Evolutionary conservation across 2,113 vertebrate genomes (phyloP), one percentile per base, ranked within the genome.

Genomic region (Oncorhynchus keta): DNA sequence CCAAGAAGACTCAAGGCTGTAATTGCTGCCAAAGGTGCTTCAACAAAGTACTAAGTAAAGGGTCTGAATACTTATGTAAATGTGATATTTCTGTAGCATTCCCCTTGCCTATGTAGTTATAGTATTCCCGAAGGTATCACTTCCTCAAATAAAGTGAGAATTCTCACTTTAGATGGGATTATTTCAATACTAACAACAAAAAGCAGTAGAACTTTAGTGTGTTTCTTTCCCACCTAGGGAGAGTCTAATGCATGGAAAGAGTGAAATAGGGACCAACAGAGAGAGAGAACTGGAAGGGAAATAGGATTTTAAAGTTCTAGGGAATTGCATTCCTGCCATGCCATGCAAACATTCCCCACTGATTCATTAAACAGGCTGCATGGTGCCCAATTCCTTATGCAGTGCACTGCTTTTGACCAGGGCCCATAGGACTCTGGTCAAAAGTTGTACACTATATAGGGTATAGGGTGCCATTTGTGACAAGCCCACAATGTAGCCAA

Each of bases 271-370:
- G 45, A 69, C 26, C 28, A 68, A 73, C 55, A 62, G 57, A 67
- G 30, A 35, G 48, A 18, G 51, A 55, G 11, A 14, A 16, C 49
- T 13, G 49, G 49, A 49, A 49, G 48, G 73, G 14, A 32, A 24
- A 72, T 76, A 57, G 20, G 24, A 68, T 65, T 79, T 71, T 66
- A 61, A 72, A 78, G 73, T 78, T 51, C 65, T 32, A 30, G 65
- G 26, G 65, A 72, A 83, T 61, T 80, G 70, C 80, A 79, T 76
- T 78, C 59, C 20, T 72, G 61, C 45, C 70, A 81, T 22, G 28
- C 6, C 70, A 78, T 72, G 55, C 71, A 79, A 86, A 84, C 83
- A 76, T 75, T 76, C 76, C 30, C 57, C 73, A 65, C 57, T 32
- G 55, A 48, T 65, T 22, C 62, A 77, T 76, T n/a, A 22, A 9